Evolutionary conservation across 2,888 invertebrate genomes (phyloP).

Genomic region (Helleia helle): DNA sequence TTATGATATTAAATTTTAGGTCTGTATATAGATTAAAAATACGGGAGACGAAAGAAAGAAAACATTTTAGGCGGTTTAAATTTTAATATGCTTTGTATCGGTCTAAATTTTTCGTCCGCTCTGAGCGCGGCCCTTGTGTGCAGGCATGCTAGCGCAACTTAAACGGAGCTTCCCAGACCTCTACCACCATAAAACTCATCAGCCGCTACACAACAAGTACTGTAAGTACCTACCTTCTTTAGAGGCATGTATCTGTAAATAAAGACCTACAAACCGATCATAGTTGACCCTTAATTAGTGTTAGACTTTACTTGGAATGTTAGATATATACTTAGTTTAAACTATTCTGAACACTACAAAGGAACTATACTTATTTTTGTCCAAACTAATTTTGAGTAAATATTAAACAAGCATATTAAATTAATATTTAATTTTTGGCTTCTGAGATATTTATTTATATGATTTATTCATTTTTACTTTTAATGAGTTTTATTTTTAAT

Average conservation of each 20-base stretch:
- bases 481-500: too few species aligned
- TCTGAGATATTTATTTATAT: too few species aligned
- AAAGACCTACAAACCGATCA: slow-evolving; percentile 11
- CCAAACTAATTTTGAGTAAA: background rate
- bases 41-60: too few species aligned
- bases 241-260: slow-evolving; percentile 27
- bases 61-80: slow-evolving; percentile 1
- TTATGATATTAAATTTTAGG: background rate
- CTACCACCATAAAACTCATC: slow-evolving; percentile 84
- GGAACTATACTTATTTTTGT: background rate
- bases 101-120: slow-evolving; percentile 33
- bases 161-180: slow-evolving; percentile 92
- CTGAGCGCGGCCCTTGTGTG: slow-evolving; percentile 76
- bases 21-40: background rate
- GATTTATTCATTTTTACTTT: too few species aligned
- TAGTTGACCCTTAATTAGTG: slow-evolving; percentile 2
- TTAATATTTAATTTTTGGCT: too few species aligned
- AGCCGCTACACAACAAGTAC: slow-evolving; percentile 83
- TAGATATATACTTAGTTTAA: slow-evolving; percentile 1
- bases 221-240: slow-evolving; percentile 62
- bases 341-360: background rate
- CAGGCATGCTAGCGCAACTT: slow-evolving; percentile 91
- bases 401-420: too few species aligned
- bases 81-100: slow-evolving; percentile 11
- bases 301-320: slow-evolving; percentile 1